Evolutionary conservation across 2,113 vertebrate species (phyloP).

Genomic region (Macaca nemestrina): DNA sequence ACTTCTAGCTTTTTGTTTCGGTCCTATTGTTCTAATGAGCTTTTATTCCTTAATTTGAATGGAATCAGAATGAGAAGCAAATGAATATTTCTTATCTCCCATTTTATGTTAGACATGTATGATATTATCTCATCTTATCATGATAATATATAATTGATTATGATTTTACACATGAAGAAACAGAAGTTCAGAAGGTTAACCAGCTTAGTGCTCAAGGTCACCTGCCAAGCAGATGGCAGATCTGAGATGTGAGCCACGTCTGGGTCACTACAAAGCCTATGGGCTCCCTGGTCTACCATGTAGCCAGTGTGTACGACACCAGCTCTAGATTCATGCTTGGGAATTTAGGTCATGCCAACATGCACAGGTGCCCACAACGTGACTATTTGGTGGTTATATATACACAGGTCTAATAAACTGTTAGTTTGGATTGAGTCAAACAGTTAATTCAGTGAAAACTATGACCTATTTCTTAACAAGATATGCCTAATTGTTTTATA

Average conservation of each 20-base stretch:
- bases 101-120: neutral
- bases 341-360: neutral
- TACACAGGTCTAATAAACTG: neutral
- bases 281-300: neutral
- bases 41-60: neutral
- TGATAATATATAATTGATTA: neutral
- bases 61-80: neutral
- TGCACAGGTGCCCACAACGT: neutral
- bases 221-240: neutral
- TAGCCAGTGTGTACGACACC: neutral
- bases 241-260: neutral
- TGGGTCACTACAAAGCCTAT: neutral
- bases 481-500: neutral
- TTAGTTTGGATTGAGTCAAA: neutral
- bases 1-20: neutral
- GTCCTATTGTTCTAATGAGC: neutral
- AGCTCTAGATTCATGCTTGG: too few species aligned
- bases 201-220: neutral
- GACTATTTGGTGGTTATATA: neutral
- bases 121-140: neutral
- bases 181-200: neutral
- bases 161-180: neutral
- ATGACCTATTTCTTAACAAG: neutral
- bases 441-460: neutral
- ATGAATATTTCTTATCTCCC: neutral